A percentile compares a stretch with the other conserved stretches of the same genome.
phyloP scores from a whole-genome alignment of 2,888 invertebrate species.

The Tenthredo notha region DNA sequence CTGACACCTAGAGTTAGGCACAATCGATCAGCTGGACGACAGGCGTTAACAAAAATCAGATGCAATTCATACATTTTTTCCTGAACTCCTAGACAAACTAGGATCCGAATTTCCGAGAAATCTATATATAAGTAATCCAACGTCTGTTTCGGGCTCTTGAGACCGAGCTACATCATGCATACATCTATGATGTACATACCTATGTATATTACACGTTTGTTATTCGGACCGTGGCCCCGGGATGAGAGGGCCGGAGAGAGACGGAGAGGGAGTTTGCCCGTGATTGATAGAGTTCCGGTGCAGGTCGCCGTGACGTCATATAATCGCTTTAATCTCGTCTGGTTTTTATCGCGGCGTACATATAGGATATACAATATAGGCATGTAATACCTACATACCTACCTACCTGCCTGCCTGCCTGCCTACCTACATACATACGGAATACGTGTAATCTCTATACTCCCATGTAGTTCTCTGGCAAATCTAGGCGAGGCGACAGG shows the following conservation, averaged over 20 bases:
- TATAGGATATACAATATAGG: background rate
- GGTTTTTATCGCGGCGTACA: slow-evolving; percentile 26
- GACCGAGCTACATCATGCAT: background rate
- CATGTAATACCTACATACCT: background rate
- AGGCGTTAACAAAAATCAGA: background rate
- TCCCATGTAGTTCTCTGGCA: background rate
- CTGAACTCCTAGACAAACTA: no score
- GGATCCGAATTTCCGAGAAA: background rate
- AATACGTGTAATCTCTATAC: slow-evolving; percentile 1
- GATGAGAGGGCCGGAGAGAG: background rate
- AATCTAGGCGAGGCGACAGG: background rate
- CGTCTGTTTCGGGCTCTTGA: background rate
- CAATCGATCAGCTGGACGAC: background rate
- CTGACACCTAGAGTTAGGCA: background rate
- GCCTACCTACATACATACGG: background rate
- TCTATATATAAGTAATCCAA: background rate
- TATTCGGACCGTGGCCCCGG: slow-evolving; percentile 26
- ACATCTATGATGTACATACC: background rate
- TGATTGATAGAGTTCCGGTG: slow-evolving; percentile 52
- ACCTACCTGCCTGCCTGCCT: background rate
- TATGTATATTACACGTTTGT: slow-evolving; percentile 18
- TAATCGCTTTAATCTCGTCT: slow-evolving; percentile 48
- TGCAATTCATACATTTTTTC: background rate
- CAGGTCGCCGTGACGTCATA: slow-evolving; percentile 48
- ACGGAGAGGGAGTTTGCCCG: slow-evolving; percentile 31